Base-by-base conservation (phyloP, 1,140 invertebrate genomes). In the Habropoda laboriosa region DNA sequence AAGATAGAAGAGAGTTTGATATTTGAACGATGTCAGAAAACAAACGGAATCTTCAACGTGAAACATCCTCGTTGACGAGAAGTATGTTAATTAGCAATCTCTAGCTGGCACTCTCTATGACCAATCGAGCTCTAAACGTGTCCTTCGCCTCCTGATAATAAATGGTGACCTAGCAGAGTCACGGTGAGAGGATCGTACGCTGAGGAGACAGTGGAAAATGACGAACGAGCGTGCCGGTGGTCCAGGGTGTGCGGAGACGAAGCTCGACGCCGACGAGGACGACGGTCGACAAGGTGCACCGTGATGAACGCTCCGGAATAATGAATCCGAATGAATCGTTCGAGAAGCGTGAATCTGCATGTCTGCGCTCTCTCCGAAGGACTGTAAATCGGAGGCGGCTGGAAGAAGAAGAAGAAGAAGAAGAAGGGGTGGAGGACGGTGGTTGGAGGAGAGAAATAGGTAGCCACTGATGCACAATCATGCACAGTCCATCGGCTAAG, bases 101-200 rank as follows among this genome's bases (percentile, higher is more conserved):
- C 1, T 35, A 30, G 55, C 32, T 38, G 10, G 1, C 32, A 35
- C 0, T 13, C 38, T n/a, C n/a, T 49, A 67, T 67, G 73, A 67
- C 1, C 27, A 21, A 16, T 3, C 55, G 21, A 24, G 5, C 21
- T n/a, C 47, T n/a, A 13, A 53, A 4, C 42, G 42, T n/a, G 38
- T 38, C n/a, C n/a, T 10, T n/a, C 21, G 45, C 53, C 55, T 75
- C 60, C 47, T 47, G 80, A 60, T 68, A 64, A 72, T 83, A 79
- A 82, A 83, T 79, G 85, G 74, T 86, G 74, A 87, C 74, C 57
- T 83, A 83, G 38, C 30, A n/a, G 27, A 24, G 66, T 8, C 30
- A 3, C 8, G 40, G 32, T 38, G 42, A 79, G 16, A 38, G 12
- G 18, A n/a, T n/a, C n/a, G n/a, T n/a, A n/a, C 21, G 18, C 13